phyloP scores from a whole-genome alignment of 2,888 invertebrate species.

The Ferrisia virgata region DNA sequence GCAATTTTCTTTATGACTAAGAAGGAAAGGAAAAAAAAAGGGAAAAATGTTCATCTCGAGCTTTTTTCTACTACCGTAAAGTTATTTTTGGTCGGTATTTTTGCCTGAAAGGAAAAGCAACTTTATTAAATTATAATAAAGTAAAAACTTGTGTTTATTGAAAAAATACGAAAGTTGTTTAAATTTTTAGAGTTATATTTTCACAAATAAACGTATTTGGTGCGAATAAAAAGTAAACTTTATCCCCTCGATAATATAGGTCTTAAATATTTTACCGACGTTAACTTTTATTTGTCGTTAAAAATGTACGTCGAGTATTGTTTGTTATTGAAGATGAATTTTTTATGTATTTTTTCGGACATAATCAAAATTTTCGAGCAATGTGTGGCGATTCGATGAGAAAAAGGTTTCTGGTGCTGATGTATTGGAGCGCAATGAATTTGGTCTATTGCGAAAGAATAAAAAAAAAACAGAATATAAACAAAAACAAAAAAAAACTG shows the following conservation, averaged over 20 bases:
- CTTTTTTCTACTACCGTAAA: not conserved
- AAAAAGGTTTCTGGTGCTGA: not conserved
- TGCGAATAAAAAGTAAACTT: conserved; percentile 15
- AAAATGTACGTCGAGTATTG: not conserved
- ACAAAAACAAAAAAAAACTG: not conserved
- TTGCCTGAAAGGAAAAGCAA: not conserved
- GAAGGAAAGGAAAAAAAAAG: not conserved
- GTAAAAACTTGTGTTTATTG: conserved; percentile 15
- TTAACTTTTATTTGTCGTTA: conserved; percentile 3
- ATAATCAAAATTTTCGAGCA: not conserved
- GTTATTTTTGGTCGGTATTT: conserved; percentile 6
- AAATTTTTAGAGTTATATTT: conserved; percentile 8
- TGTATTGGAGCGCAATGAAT: not conserved
- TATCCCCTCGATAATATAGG: conserved; percentile 3
- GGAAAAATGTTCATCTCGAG: not conserved
- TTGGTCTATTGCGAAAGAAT: not conserved
- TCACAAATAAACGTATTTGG: conserved; percentile 11
- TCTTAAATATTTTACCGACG: not conserved
- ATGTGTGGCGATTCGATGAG: not conserved
- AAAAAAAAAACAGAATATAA: not conserved
- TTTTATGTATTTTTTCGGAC: not conserved
- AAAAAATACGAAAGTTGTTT: conserved; percentile 12
- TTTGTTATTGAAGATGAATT: conserved; percentile 11
- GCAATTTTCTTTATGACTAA: not conserved
- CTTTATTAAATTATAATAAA: conserved; percentile 17